phyloP scores from a whole-genome alignment of 1,140 invertebrate species.

The Drosophila takahashii region DNA sequence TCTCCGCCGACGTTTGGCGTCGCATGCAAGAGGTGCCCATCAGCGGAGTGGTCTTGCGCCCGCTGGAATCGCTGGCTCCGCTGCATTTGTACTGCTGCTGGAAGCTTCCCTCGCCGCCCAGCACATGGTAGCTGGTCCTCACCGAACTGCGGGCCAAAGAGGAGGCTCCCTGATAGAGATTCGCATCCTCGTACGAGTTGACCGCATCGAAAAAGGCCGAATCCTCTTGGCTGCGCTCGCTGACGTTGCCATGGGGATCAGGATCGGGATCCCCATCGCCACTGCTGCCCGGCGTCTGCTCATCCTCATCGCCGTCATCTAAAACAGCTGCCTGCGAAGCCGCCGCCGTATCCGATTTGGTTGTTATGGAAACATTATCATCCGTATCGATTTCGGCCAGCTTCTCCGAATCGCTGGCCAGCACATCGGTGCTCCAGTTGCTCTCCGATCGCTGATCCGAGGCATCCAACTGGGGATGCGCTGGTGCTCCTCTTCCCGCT shows the following conservation, averaged over 20 bases:
- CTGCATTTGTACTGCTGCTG: slow-evolving; percentile 83
- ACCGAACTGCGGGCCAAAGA: slow-evolving; percentile 79
- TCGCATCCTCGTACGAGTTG: slow-evolving; percentile 74
- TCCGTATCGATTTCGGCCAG: slow-evolving; percentile 95
- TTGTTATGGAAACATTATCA: slow-evolving; percentile 90
- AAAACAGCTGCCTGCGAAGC: slow-evolving; percentile 62
- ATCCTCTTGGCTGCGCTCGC: slow-evolving; percentile 80
- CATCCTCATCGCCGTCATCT: slow-evolving; percentile 55
- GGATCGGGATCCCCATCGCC: slow-evolving; percentile 44
- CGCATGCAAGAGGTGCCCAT: slow-evolving; percentile 75
- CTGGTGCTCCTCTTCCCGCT: slow-evolving; percentile 24
- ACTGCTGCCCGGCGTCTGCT: slow-evolving; percentile 65
- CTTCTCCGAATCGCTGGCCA: slow-evolving; percentile 97
- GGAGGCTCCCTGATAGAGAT: slow-evolving; percentile 64
- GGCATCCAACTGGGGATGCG: slow-evolving; percentile 86
- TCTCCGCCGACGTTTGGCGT: slow-evolving; percentile 82
- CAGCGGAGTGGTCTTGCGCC: slow-evolving; percentile 68
- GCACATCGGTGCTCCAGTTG: slow-evolving; percentile 98
- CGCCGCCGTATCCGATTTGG: slow-evolving; percentile 87
- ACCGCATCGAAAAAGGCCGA: slow-evolving; percentile 79
- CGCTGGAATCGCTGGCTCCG: slow-evolving; percentile 60
- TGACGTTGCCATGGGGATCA: slow-evolving; percentile 46
- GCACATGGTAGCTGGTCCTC: slow-evolving; percentile 74
- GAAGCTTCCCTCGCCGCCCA: slow-evolving; percentile 74
- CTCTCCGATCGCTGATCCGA: slow-evolving; percentile 96